These are phyloP conservation scores for Mohoua ochrocephala DNA, from an alignment of 2,113 vertebrate species.

Conservation along the genomic window DNA sequence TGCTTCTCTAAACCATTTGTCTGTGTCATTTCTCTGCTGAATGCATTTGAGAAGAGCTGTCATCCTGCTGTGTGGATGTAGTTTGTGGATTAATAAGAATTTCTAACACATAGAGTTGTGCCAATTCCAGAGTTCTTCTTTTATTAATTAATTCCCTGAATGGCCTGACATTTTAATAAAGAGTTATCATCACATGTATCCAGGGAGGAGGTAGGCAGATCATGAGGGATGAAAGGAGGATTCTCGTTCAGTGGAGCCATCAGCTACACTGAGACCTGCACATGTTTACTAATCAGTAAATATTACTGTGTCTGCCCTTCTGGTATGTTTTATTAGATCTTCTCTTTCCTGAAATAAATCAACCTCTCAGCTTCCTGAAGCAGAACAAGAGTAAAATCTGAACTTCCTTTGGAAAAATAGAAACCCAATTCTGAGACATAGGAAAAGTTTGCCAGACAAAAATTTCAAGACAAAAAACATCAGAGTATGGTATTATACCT, in stretches of 20 bases:
- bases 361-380: not conserved
- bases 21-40: not conserved
- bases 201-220: not conserved
- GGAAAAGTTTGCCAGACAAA: not conserved
- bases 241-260: not conserved
- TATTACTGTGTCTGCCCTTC: not conserved
- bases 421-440: rapidly evolving
- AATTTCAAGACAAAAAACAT: not conserved
- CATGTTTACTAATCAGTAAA: not conserved
- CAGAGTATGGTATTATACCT: not conserved
- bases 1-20: not conserved
- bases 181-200: not conserved
- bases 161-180: not conserved
- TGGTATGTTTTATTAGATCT: not conserved
- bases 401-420: not conserved
- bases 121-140: not conserved
- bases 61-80: not conserved
- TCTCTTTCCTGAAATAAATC: not conserved
- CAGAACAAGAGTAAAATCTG: not conserved
- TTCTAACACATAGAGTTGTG: not conserved
- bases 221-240: not conserved
- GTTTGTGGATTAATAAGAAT: not conserved
- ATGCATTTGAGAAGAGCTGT: not conserved
- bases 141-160: not conserved
- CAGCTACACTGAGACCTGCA: not conserved